Conservation (phyloP, 2,797 vertebrate genomes). For the Cryptoblepharus egeriae region DNA sequence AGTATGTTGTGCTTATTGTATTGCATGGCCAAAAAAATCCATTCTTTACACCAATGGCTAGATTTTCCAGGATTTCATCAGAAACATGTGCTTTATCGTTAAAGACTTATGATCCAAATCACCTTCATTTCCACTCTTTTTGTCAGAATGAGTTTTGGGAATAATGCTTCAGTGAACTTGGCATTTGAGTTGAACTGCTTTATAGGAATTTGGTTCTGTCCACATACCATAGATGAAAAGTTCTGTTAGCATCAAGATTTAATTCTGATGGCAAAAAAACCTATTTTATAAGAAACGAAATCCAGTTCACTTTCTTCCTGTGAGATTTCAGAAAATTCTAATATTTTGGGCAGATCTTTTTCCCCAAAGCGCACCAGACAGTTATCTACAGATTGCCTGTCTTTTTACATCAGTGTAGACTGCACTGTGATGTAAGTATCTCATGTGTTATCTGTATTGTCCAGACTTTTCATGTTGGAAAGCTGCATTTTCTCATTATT, state of each 20-base stretch:
- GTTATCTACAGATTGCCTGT: neutral
- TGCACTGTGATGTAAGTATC: neutral
- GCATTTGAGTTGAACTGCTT: conserved; percentile 10
- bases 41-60: conserved; percentile 20
- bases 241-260: conserved; percentile 8
- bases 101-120: neutral
- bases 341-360: conserved; percentile 20
- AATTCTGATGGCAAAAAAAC: conserved; percentile 3
- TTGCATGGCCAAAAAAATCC: neutral
- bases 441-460: neutral
- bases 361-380: conserved; percentile 13
- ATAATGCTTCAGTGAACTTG: neutral
- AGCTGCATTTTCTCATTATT: conserved; percentile 8
- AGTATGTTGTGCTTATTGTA: neutral
- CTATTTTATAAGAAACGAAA: conserved; percentile 41
- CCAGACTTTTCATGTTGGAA: conserved; percentile 13
- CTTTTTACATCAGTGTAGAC: neutral
- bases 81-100: neutral
- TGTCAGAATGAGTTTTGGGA: neutral
- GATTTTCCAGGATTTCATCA: neutral
- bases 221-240: accelerated
- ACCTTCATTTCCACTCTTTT: neutral
- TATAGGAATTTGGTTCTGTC: neutral
- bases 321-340: conserved; percentile 18
- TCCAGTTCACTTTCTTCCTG: conserved; percentile 12